These are phyloP conservation scores for Portevinia maculata DNA, from an alignment of 2,888 invertebrate species.

Conservation along the genomic window DNA sequence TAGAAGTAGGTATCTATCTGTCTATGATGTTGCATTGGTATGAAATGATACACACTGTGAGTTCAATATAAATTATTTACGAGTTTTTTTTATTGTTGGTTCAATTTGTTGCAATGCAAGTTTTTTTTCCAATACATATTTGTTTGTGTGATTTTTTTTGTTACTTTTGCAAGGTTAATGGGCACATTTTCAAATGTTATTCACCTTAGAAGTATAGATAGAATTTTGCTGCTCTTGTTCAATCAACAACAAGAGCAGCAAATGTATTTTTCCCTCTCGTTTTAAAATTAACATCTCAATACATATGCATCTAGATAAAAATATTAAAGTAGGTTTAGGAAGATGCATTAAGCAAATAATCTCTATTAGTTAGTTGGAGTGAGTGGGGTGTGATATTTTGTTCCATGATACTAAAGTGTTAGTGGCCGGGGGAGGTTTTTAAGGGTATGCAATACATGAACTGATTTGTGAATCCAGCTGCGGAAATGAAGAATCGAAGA, in stretches of 20 bases:
- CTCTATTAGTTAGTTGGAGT: slow-evolving; percentile 42
- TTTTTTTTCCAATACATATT: slow-evolving; percentile 15
- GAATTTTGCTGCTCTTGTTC: slow-evolving; percentile 4
- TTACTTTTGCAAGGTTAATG: slow-evolving; percentile 70
- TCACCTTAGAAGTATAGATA: slow-evolving; percentile 62
- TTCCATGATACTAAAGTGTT: background rate
- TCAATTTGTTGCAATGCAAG: slow-evolving; percentile 69
- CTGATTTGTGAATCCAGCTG: slow-evolving; percentile 15
- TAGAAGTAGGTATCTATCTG: slow-evolving; percentile 14
- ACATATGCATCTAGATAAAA: no score
- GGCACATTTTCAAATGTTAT: slow-evolving; percentile 70
- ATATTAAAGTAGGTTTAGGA: no score
- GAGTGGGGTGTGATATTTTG: slow-evolving; percentile 6
- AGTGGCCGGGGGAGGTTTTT: background rate
- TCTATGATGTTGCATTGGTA: slow-evolving; percentile 22
- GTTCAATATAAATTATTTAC: slow-evolving; percentile 26
- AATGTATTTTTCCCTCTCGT: slow-evolving; percentile 38
- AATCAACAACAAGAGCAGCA: slow-evolving; percentile 18
- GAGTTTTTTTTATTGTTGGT: slow-evolving; percentile 15
- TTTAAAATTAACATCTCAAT: slow-evolving; percentile 27
- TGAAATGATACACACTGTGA: slow-evolving; percentile 12
- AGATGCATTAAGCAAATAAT: slow-evolving; percentile 53
- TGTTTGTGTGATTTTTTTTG: slow-evolving; percentile 32
- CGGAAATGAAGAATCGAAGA: slow-evolving; percentile 6
- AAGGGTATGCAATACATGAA: background rate